Base-by-base conservation (phyloP, 2,888 invertebrate species). In the Omphaloscelis lunosa region DNA sequence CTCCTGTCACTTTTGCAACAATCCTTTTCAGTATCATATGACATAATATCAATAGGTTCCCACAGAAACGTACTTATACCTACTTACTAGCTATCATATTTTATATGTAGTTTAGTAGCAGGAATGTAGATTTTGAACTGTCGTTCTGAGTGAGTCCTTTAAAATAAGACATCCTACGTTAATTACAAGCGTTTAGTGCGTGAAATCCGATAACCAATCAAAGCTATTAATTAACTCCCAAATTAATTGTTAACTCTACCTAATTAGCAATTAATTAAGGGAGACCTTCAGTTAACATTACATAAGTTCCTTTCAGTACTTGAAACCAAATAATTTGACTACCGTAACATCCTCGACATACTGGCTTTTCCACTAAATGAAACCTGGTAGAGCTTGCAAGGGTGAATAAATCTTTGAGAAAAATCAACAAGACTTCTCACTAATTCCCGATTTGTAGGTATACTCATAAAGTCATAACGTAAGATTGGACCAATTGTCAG, bases 121-220 rank as follows among this genome's bases (percentile, higher is more conserved):
- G 23, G 29, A 51, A 51, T 17, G 7, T 58, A 34, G 4, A 20
- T 53, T 68, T 29, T n/a, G 3, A 34, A 56, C 34, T 20, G 9
- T 34, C 27, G 27, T 4, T 72, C 11, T 34, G 1, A 27, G 2
- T 48, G 9, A 34, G 0, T 34, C 5, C 17, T 41, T 1, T 15
- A 51, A 77, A 69, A 12, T 6, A 51, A 20, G 9, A 39, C n/a
- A 58, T 70, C 62, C 34, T 39, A 8, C 8, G 15, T 34, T 63
- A 67, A 83, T 71, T 29, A 83, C 59, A 51, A 69, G 0, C 79
- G 65, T 48, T 48, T 29, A 58, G 1, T n/a, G 71, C 56, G 70
- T 72, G 72, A 84, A 84, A 84, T 74, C 34, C 56, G 61, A 69
- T 84, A 63, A 62, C 45, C 48, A 83, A 79, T 69, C 27, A 72